phyloP scores from a whole-genome alignment of 2,797 vertebrate genomes.

The Fistularia tabacaria region DNA sequence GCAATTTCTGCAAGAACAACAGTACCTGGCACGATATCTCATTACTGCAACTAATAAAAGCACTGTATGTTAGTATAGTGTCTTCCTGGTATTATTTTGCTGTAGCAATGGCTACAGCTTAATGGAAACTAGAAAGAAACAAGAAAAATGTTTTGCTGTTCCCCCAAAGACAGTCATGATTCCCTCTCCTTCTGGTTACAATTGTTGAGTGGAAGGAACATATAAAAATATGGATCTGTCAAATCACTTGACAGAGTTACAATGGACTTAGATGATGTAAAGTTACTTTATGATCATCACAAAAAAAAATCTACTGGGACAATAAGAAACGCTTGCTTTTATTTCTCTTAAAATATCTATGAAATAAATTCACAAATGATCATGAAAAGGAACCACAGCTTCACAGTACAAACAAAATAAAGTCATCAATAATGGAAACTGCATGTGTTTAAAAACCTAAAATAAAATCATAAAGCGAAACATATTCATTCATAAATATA shows the following conservation, averaged over 20 bases:
- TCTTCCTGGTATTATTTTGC: no score
- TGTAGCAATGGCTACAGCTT: no score
- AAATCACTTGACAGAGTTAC: no score
- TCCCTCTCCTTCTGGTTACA: no score
- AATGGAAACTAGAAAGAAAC: no score
- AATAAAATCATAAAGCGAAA: slow-evolving; percentile 18
- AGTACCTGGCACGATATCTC: not conserved
- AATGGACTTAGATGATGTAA: no score
- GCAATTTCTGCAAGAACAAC: slow-evolving; percentile 12
- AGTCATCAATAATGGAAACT: slow-evolving; percentile 20
- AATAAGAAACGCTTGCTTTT: slow-evolving; percentile 50
- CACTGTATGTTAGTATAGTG: not conserved
- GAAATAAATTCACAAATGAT: slow-evolving; percentile 31
- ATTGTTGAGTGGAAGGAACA: no score
- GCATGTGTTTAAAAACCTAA: slow-evolving; percentile 6
- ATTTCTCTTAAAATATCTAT: slow-evolving; percentile 58
- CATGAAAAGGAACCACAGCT: slow-evolving; percentile 28
- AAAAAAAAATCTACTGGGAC: not conserved
- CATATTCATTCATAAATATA: slow-evolving; percentile 8
- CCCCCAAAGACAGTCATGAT: no score
- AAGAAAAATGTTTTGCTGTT: no score
- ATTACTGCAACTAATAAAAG: slow-evolving; percentile 1
- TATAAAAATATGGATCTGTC: no score
- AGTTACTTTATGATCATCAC: not conserved
- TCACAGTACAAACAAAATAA: slow-evolving; percentile 52